A percentile compares a stretch with the other conserved stretches of the same genome.
These are phyloP conservation scores for Caenorhabditis doughertyi DNA, from an alignment of 2,888 invertebrate genomes.

Conservation along the genomic window DNA sequence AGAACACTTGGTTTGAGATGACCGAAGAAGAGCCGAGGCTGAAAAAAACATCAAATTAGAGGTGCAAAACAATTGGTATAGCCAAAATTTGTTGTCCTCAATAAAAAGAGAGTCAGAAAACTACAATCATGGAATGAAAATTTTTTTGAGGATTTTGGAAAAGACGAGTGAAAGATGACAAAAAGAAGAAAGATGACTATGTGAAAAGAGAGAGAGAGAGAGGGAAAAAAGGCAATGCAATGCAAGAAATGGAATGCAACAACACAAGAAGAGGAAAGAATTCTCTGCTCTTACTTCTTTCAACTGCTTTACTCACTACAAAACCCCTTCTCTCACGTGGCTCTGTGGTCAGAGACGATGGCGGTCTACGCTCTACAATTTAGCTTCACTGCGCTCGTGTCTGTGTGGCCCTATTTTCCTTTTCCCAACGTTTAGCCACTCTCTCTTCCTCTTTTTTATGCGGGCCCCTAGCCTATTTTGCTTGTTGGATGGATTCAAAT, in stretches of 20 bases:
- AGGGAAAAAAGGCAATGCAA: constrained; percentile 6
- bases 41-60: constrained; percentile 28
- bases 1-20: constrained; percentile 39
- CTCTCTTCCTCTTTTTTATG: constrained; percentile 13
- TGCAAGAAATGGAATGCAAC: constrained; percentile 25
- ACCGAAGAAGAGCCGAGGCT: constrained; percentile 66
- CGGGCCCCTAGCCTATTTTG: constrained; percentile 10
- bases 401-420: constrained; percentile 38
- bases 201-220: not conserved
- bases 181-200: not conserved
- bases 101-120: not conserved
- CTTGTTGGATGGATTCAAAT: not conserved
- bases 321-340: constrained; percentile 58
- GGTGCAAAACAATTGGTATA: no score
- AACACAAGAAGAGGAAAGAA: not conserved
- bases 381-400: constrained; percentile 19
- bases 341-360: constrained; percentile 42
- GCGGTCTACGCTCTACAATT: constrained; percentile 19
- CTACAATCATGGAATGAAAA: not conserved
- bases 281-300: constrained; percentile 28
- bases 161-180: constrained; percentile 1
- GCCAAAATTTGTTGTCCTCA: no score
- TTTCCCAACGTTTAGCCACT: constrained; percentile 15
- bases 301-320: constrained; percentile 46
- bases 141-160: no score